Conservation (phyloP, 2,888 invertebrate genomes). For the Saturnia japonica region DNA sequence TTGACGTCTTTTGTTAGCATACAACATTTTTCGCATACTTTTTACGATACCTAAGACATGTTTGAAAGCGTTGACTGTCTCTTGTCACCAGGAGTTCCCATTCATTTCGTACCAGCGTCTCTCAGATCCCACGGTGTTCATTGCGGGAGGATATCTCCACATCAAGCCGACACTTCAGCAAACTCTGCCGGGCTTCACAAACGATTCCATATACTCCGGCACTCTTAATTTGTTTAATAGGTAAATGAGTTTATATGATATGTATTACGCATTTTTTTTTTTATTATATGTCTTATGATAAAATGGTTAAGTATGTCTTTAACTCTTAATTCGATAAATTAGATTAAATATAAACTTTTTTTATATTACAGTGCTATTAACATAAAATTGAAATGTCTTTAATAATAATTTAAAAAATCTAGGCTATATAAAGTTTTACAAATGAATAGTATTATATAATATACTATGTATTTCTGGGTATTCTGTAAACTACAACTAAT, state of each 20-base stretch:
- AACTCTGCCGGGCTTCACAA: conserved; percentile 46
- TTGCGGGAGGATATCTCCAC: conserved; percentile 46
- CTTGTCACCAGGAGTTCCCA: conserved; percentile 53
- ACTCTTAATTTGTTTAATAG: conserved; percentile 54
- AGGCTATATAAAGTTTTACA: too few relatives aligned
- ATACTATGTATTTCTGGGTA: too few relatives aligned
- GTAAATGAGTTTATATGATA: conserved; percentile 38
- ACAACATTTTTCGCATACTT: neutral
- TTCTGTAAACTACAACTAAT: too few relatives aligned
- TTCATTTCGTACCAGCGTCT: conserved; percentile 65
- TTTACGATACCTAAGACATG: neutral
- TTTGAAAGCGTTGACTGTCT: neutral
- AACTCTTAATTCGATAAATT: too few relatives aligned
- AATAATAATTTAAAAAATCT: too few relatives aligned
- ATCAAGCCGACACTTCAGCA: conserved; percentile 57
- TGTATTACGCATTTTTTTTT: neutral
- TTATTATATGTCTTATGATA: neutral
- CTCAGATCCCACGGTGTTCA: conserved; percentile 43
- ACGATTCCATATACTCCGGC: conserved; percentile 51
- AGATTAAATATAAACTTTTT: too few relatives aligned
- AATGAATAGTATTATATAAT: too few relatives aligned
- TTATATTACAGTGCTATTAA: too few relatives aligned
- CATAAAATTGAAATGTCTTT: too few relatives aligned
- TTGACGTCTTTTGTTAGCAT: too few relatives aligned
- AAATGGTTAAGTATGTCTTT: neutral